Evolutionary conservation across 2,797 vertebrate genomes (phyloP).

Genomic region (Phrynocephalus vlangalii): DNA sequence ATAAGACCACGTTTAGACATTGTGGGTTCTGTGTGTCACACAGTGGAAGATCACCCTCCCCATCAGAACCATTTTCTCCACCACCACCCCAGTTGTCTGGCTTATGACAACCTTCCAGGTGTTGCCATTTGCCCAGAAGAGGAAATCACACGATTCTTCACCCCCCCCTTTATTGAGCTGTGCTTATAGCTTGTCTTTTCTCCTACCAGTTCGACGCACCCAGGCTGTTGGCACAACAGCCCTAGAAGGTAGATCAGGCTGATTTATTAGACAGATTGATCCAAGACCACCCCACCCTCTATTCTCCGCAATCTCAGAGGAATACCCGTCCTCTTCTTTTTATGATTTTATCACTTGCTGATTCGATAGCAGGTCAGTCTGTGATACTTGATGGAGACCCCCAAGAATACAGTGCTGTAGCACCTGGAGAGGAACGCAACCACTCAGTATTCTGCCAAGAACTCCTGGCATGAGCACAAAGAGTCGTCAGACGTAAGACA

Average conservation of each 20-base stretch:
- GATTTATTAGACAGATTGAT: neutral
- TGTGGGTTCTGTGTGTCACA: no score
- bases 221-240: neutral
- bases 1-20: neutral
- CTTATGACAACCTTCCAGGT: neutral
- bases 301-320: neutral
- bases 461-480: no score
- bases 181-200: neutral
- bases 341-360: neutral
- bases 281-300: neutral
- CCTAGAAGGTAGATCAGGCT: neutral
- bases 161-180: neutral
- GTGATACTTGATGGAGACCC: no score
- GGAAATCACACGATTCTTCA: neutral
- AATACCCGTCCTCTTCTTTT: neutral
- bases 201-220: neutral
- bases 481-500: no score
- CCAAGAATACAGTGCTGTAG: no score
- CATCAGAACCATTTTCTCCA: neutral
- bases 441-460: no score
- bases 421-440: no score
- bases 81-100: neutral
- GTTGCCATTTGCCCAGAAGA: neutral
- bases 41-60: neutral
- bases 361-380: no score